Percentiles rank a stretch among this genome's conserved stretches.
Evolutionary conservation across 92 coral and sea anemone genomes (phyloP).

Genomic region (Metridium senile): DNA sequence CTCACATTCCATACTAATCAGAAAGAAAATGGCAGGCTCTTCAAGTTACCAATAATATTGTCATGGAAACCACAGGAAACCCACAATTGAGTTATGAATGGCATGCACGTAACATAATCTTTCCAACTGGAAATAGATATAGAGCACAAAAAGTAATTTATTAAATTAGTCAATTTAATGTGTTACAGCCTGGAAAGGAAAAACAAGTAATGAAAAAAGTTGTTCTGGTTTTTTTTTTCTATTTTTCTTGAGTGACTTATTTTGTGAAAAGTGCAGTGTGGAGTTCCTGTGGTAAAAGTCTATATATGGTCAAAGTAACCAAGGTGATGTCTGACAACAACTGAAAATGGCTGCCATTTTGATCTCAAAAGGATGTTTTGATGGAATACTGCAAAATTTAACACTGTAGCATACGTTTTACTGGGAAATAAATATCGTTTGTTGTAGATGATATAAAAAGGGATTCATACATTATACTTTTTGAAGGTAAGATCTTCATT

Average conservation of each 20-base stretch:
- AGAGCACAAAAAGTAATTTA: no score
- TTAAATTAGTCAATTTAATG: no score
- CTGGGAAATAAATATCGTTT: not conserved
- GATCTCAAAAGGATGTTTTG: conserved; percentile 4
- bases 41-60: not conserved
- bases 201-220: no score
- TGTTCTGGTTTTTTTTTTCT: not conserved
- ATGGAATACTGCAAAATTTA: conserved; percentile 12
- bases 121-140: no score
- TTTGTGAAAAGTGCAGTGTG: not conserved
- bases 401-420: not conserved
- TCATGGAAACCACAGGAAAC: conserved; percentile 42
- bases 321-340: conserved; percentile 70
- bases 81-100: not conserved
- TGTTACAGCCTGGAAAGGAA: no score
- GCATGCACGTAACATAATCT: no score
- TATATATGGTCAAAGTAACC: conserved; percentile 62
- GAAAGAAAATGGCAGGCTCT: conserved; percentile 27
- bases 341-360: conserved; percentile 74
- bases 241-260: no score
- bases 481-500: conserved; percentile 6
- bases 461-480: not conserved
- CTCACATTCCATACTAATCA: conserved; percentile 5
- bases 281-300: conserved; percentile 29
- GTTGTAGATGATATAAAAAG: conserved; percentile 6